A percentile compares a stretch with the other conserved stretches of the same genome.
Evolutionary conservation across 30 jellyfish, hydroid and myxozoan species (phyloP).

Genomic region (Pelagia noctiluca): DNA sequence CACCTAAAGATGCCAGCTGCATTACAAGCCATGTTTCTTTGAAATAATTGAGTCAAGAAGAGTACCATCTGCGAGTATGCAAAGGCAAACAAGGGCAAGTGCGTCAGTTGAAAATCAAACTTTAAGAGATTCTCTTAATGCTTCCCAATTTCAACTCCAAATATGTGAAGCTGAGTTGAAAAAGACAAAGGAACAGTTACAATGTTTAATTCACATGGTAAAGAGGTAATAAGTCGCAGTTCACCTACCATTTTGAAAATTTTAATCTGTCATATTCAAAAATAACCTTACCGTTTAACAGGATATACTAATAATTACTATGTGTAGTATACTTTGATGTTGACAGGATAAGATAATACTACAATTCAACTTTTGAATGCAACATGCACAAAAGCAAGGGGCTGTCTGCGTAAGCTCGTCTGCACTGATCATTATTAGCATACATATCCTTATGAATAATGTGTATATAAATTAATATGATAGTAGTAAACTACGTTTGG

Average conservation of each 20-base stretch:
- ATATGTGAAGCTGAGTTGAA: constrained; percentile 62
- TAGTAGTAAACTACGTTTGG: too few species aligned
- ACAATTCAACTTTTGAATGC: too few species aligned
- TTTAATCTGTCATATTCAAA: background rate
- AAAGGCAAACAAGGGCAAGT: constrained; percentile 2
- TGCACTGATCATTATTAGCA: too few species aligned
- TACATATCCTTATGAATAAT: too few species aligned
- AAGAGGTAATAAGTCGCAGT: constrained; percentile 42
- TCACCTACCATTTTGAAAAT: background rate
- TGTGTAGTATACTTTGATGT: too few species aligned
- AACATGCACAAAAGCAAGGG: too few species aligned
- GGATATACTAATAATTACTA: too few species aligned
- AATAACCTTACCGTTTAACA: too few species aligned
- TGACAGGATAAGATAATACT: too few species aligned
- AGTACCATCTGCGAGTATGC: background rate
- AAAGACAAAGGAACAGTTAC: constrained; percentile 52
- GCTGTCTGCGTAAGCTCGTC: too few species aligned
- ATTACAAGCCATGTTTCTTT: background rate
- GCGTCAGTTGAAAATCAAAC: constrained; percentile 64
- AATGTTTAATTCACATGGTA: constrained; percentile 65
- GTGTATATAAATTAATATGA: too few species aligned
- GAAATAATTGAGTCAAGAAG: background rate
- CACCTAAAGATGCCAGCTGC: background rate
- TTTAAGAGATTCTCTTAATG: constrained; percentile 57
- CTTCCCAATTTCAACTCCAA: constrained; percentile 37